Percentiles rank a stretch among this genome's conserved stretches.
Evolutionary conservation across 1,140 invertebrate genomes (phyloP).

Genomic region (Drosophila micromelanica): DNA sequence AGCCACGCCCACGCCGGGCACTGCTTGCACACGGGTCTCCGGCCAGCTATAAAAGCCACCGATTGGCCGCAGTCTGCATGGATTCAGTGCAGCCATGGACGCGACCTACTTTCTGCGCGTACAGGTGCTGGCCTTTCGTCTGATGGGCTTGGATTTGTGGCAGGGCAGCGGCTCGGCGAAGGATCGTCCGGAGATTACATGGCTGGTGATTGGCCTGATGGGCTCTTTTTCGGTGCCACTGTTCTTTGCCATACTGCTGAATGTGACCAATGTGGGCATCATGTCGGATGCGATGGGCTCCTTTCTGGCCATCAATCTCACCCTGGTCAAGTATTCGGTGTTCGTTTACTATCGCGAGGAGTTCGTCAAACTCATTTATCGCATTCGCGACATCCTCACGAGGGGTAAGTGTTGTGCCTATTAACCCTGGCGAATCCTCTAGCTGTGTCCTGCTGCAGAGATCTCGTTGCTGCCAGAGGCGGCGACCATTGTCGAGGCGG

Average conservation of each 20-base stretch:
- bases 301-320: slow-evolving; percentile 47
- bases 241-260: slow-evolving; percentile 31
- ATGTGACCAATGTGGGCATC: slow-evolving; percentile 57
- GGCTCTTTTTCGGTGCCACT: slow-evolving; percentile 45
- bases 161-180: slow-evolving; percentile 13
- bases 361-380: slow-evolving; percentile 55
- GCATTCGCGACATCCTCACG: slow-evolving; percentile 51
- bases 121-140: slow-evolving; percentile 53
- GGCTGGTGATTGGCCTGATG: slow-evolving; percentile 28
- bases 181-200: slow-evolving; percentile 43
- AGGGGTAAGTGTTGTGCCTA: slow-evolving; percentile 36
- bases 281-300: slow-evolving; percentile 63
- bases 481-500: slow-evolving; percentile 46
- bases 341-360: slow-evolving; percentile 57
- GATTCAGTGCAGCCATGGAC: slow-evolving; percentile 17
- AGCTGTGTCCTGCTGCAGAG: slow-evolving; percentile 20
- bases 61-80: not conserved
- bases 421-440: not conserved
- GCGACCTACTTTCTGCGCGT: slow-evolving; percentile 45
- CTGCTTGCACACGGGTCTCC: not conserved
- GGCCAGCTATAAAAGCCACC: slow-evolving; percentile 4
- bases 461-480: slow-evolving; percentile 40
- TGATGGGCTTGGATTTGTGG: slow-evolving; percentile 63
- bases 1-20: slow-evolving; percentile 17
- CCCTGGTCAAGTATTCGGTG: slow-evolving; percentile 49